Evolutionary conservation across 2,113 vertebrate genomes (phyloP).

Genomic region (Tetrax tetrax): DNA sequence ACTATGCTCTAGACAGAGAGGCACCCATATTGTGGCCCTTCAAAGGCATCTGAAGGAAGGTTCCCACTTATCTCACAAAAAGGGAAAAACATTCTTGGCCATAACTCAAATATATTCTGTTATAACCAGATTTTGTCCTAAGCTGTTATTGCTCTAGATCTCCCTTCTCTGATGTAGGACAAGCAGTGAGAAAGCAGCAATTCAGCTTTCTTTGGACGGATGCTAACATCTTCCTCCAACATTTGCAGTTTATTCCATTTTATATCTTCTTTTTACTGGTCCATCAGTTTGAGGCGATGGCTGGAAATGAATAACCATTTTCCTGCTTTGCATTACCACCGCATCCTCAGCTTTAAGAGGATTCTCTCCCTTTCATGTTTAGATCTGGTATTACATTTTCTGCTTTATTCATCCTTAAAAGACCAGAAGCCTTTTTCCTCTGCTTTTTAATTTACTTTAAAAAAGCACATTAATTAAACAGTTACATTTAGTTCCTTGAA

Average conservation of each 20-base stretch:
- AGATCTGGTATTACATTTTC: conserved; percentile 42
- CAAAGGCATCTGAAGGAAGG: background rate
- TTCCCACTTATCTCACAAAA: background rate
- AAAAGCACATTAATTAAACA: conserved; percentile 56
- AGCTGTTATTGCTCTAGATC: background rate
- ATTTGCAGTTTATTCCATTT: background rate
- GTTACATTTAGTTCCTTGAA: conserved; percentile 27
- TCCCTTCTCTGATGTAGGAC: background rate
- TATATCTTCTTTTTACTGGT: background rate
- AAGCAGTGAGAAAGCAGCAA: background rate
- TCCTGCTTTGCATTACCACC: conserved; percentile 7
- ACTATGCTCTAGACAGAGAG: background rate
- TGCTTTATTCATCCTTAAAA: conserved; percentile 49
- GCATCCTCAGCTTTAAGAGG: conserved; percentile 37
- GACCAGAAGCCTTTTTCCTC: background rate
- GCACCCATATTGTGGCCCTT: background rate
- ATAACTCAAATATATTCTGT: background rate
- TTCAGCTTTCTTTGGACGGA: background rate
- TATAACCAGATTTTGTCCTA: background rate
- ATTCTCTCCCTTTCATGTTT: conserved; percentile 34
- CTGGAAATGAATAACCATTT: background rate
- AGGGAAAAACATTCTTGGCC: background rate
- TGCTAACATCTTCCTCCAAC: background rate
- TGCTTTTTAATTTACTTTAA: conserved; percentile 22
- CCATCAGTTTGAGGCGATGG: background rate